Evolutionary conservation across 2,113 vertebrate genomes (phyloP).

Genomic region (Rousettus leschenaultii): DNA sequence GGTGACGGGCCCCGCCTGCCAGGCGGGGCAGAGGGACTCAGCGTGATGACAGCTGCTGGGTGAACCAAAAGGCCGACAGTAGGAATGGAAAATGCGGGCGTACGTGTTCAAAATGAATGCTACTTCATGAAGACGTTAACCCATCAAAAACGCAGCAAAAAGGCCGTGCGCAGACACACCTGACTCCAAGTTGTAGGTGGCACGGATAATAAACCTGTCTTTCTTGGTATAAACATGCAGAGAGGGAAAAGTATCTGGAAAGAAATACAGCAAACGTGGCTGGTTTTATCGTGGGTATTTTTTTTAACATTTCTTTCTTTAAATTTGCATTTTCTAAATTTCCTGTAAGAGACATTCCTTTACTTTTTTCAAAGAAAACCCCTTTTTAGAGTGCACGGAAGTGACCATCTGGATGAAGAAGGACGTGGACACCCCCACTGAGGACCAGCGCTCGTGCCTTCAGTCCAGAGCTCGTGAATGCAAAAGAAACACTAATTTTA

Average conservation of each 20-base stretch:
- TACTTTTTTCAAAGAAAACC: neutral
- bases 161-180: rapidly evolving
- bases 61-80: rapidly evolving
- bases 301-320: neutral
- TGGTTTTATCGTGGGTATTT: neutral
- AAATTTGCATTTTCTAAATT: neutral
- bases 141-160: neutral
- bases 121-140: neutral
- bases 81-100: neutral
- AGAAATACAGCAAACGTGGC: neutral
- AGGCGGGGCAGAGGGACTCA: neutral
- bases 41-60: rapidly evolving
- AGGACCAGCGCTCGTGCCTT: too few species aligned
- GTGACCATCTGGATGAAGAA: too few species aligned
- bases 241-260: neutral
- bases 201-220: neutral
- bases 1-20: neutral
- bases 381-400: neutral
- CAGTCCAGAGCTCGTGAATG: neutral
- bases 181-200: neutral
- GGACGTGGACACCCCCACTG: rapidly evolving
- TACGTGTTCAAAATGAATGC: neutral
- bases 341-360: neutral
- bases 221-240: neutral
- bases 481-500: neutral